phyloP scores from a whole-genome alignment of 1,140 invertebrate genomes.

The Drosophila arawakana region DNA sequence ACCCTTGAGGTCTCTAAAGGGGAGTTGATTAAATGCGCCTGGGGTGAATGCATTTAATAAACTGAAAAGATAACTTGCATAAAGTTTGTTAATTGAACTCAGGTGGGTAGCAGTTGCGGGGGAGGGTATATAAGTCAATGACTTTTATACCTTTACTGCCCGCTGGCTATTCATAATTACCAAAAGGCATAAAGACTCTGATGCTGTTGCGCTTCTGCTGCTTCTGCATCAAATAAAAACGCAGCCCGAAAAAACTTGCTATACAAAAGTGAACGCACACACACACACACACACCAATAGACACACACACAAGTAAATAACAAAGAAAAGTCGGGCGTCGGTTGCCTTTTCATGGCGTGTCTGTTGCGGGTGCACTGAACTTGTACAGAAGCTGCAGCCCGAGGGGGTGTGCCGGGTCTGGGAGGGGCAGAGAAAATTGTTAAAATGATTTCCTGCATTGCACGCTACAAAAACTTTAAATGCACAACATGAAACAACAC shows the following conservation, averaged over 20 bases:
- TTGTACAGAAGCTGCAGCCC: conserved; percentile 52
- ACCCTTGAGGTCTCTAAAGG: neutral
- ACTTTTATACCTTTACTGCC: conserved; percentile 69
- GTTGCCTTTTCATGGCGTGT: conserved; percentile 67
- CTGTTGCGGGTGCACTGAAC: conserved; percentile 72
- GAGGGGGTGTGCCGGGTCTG: neutral
- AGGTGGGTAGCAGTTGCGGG: conserved; percentile 8
- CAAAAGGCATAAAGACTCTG: conserved; percentile 49
- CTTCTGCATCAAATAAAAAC: conserved; percentile 45
- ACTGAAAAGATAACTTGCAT: conserved; percentile 60
- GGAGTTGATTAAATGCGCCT: conserved; percentile 56
- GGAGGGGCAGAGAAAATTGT: conserved; percentile 58
- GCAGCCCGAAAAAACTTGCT: conserved; percentile 22
- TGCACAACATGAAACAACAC: conserved; percentile 73
- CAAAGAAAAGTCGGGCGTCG: conserved; percentile 67
- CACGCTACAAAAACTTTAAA: conserved; percentile 79
- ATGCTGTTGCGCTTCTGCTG: conserved; percentile 35
- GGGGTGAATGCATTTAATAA: conserved; percentile 60
- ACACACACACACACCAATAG: conserved; percentile 5
- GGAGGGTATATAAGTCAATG: conserved; percentile 53
- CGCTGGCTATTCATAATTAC: conserved; percentile 79
- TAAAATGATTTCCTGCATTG: conserved; percentile 81
- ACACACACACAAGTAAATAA: conserved; percentile 46
- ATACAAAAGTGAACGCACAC: conserved; percentile 5
- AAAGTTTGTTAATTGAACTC: conserved; percentile 76